Base-by-base conservation (phyloP, 2,888 invertebrate species). In the Slavum lentiscoides region DNA sequence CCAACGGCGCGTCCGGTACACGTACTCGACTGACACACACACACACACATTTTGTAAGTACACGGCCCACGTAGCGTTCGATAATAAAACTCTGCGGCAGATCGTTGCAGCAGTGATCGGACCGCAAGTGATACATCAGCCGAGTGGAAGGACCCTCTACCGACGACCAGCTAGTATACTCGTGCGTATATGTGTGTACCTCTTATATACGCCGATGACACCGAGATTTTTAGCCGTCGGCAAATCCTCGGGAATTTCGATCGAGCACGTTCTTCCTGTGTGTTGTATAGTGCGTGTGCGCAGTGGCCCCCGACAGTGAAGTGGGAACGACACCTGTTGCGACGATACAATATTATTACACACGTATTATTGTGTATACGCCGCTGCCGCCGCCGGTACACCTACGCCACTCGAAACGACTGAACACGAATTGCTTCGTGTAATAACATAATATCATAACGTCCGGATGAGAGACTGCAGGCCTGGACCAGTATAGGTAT, bases 321-420 rank as follows among this genome's bases (percentile, higher is more conserved):
- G 72, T 64, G 80, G 70, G 53, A 70, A 15, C 53, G 72, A 80
- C 80, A 80, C 80, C 80, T 80, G 80, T 80, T 80, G 70, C 64
- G 70, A 64, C 58, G 58, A 66, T 64, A 39, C 58, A 43, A 9
- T 30, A 30, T 30, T 30, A 30, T 30, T 30, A 30, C 30, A 43
- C 9, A 9, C 43, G 43, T 43, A 9, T 43, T 43, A 53, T 80
- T 69, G 17, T 68, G 9, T 53, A 23, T 19, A 19, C 37, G 15
- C 13, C 49, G 58, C 59, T 58, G 67, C 39, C 43, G 43, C 43
- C 30, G 30, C 30, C 30, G 2, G 58, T 43, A 76, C 68, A 76
- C 68, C 67, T 61, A 76, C 68, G 39, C 62, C 59, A 75, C 75
- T 67, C 43, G 23, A 59, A 75, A 68, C 17, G 49, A 13, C 49